Base-by-base conservation (phyloP, 53 echinoderm and acorn worm genomes). In the Henricia sp. region DNA sequence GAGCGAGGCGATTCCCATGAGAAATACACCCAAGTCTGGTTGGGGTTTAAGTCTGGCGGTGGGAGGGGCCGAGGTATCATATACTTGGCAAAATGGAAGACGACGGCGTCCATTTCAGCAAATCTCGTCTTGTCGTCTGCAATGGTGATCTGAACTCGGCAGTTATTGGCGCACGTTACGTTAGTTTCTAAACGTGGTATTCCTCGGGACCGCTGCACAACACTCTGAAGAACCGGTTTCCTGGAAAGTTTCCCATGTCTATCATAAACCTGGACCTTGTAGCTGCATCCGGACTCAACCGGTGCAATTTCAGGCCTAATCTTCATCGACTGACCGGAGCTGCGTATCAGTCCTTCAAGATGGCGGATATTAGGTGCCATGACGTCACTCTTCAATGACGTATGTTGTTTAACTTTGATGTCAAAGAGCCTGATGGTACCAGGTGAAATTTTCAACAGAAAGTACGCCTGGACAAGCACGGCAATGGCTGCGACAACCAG, bases 1-100 rank as follows among this genome's bases (percentile, higher is more conserved):
- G 86, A 78, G 16, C 78, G 86, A 19, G 90, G 90, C 3, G 86
- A 86, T 38, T 90, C 90, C 53, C 85, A 65, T 4, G 90, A 78
- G 65, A 71, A 78, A n/a, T 86, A 90, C n/a, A 90, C 82, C 90
- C 90, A 90, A 19, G 78, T 86, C 57, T 90, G 90, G 34, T 66
- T 64, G 2, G 72, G 66, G 28, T 73, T 52, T 34, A 52, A 23
- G 73, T 29, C 33, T n/a, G 12, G 14, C 21, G 52, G 28, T 0
- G 53, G 73, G 12, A 28, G 34, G 19, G 52, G 73, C 19, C 35
- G 17, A 5, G 73, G 73, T 4, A 73, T 52, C 10, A 73, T 32
- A 17, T 19, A 25, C 53, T 73, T 73, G 20, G 54, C 24, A 24
- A 73, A 73, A 39, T 73, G 73, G 34, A 73, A 73, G 52, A 73